These are phyloP conservation scores for Atlantisia rogersi DNA, from an alignment of 2,113 vertebrate genomes.

Conservation along the genomic window DNA sequence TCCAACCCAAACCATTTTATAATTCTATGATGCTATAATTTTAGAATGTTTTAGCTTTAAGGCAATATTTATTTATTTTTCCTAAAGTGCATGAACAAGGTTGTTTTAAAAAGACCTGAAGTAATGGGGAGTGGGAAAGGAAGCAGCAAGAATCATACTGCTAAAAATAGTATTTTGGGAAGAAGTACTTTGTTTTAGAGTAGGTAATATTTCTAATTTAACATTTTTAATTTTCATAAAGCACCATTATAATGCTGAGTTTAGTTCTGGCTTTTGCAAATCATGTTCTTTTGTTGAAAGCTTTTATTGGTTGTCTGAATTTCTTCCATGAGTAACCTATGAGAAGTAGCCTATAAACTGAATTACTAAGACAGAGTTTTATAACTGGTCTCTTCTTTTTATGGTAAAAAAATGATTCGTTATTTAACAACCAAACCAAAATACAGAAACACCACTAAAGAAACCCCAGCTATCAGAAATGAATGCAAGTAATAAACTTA, in stretches of 20 bases:
- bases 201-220: background rate
- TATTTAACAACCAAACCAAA: background rate
- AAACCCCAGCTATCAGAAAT: background rate
- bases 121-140: accelerated
- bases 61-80: background rate
- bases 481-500: background rate
- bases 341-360: background rate
- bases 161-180: background rate
- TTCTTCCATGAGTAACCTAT: background rate
- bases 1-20: too few species aligned
- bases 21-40: background rate
- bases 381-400: background rate
- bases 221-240: conserved; percentile 11
- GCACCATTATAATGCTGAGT: background rate
- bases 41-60: background rate
- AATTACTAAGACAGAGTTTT: background rate
- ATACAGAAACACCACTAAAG: too few species aligned
- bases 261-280: background rate
- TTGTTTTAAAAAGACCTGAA: background rate
- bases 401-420: background rate
- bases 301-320: background rate
- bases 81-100: background rate
- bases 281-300: background rate
- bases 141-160: background rate
- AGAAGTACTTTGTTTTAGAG: background rate